Percentiles rank a stretch among this genome's conserved stretches.
Evolutionary conservation across 2,888 invertebrate species (phyloP).

Genomic region (Athalia circularis): DNA sequence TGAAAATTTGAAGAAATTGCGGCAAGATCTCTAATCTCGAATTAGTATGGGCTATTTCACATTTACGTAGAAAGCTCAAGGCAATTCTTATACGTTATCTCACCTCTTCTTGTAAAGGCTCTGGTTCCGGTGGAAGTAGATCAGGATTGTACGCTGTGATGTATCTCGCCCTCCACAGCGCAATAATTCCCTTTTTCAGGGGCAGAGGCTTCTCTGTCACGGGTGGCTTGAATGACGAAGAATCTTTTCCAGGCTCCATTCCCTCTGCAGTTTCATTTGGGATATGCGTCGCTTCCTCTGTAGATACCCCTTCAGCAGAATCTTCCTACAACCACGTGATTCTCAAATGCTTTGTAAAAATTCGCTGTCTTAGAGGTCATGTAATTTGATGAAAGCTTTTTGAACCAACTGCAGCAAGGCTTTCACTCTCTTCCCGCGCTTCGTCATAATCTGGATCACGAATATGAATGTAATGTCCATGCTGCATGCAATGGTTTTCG

Average conservation of each 20-base stretch:
- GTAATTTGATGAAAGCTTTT: not conserved
- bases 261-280: conserved; percentile 28
- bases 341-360: not conserved
- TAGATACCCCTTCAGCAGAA: conserved; percentile 70
- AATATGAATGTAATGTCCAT: conserved; percentile 81
- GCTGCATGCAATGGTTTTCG: conserved; percentile 85
- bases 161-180: conserved; percentile 83
- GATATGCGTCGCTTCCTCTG: conserved; percentile 37
- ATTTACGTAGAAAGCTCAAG: not conserved
- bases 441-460: conserved; percentile 77
- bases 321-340: conserved; percentile 67
- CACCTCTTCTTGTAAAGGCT: conserved; percentile 77
- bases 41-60: not conserved
- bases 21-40: too few species aligned
- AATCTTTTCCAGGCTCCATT: conserved; percentile 43
- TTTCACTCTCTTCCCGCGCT: conserved; percentile 72
- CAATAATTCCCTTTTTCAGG: conserved; percentile 68
- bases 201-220: conserved; percentile 61
- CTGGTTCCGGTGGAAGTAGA: conserved; percentile 82
- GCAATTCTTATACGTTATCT: conserved; percentile 13
- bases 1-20: too few species aligned
- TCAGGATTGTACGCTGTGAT: conserved; percentile 82
- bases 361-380: not conserved
- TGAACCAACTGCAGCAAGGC: conserved; percentile 6
- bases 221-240: not conserved